Conservation (phyloP, 2,888 invertebrate genomes). For the Pemphredon lugubris region DNA sequence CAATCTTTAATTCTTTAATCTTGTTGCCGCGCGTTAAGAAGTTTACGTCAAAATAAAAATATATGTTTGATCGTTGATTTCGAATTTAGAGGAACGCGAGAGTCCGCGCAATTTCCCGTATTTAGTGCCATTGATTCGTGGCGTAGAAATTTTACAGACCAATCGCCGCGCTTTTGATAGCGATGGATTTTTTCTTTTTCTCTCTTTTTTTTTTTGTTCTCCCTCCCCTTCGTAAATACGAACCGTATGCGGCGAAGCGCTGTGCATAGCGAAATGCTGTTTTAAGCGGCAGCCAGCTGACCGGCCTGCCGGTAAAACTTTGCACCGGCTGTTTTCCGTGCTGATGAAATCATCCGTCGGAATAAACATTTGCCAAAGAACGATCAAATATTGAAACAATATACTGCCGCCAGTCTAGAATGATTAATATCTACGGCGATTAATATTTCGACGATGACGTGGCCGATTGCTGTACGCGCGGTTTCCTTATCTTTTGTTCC, state of each 20-base stretch:
- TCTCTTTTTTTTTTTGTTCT: too few species aligned
- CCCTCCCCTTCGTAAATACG: not conserved
- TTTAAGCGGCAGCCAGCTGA: not conserved
- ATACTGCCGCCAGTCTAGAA: not conserved
- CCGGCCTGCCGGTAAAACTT: not conserved
- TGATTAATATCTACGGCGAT: conserved; percentile 41
- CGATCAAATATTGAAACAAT: conserved; percentile 25
- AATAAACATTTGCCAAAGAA: conserved; percentile 24
- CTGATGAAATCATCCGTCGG: conserved; percentile 20
- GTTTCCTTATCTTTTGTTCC: not conserved
- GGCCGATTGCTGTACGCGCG: not conserved
- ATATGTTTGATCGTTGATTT: too few species aligned
- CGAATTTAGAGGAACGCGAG: too few species aligned
- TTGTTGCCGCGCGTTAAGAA: too few species aligned
- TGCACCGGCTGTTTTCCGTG: not conserved
- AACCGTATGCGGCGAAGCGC: not conserved
- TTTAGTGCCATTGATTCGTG: too few species aligned
- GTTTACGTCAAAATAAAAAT: too few species aligned
- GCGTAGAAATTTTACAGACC: too few species aligned
- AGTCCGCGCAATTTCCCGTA: too few species aligned
- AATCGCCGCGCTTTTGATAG: too few species aligned
- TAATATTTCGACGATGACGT: conserved; percentile 37
- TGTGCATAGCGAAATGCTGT: not conserved
- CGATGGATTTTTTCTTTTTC: too few species aligned
- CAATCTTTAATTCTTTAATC: too few species aligned